Evolutionary conservation across 2,113 vertebrate species (phyloP).

Genomic region (Amphiprion ocellaris): DNA sequence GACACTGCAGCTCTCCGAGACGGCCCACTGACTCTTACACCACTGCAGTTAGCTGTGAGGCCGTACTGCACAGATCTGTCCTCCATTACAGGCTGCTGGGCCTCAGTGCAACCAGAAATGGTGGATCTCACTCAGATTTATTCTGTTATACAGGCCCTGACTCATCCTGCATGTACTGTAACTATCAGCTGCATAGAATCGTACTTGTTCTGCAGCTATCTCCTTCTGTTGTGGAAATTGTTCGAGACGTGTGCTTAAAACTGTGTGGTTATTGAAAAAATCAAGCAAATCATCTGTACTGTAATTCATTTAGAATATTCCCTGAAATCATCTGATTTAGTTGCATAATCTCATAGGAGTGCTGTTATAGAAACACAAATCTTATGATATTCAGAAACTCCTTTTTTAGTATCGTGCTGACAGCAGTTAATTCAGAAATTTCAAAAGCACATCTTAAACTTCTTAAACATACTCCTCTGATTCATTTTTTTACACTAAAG

Average conservation of each 20-base stretch:
- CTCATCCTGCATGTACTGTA: not conserved
- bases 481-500: too few relatives aligned
- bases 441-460: too few relatives aligned
- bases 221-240: not conserved
- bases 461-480: too few relatives aligned
- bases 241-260: not conserved
- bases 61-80: constrained; percentile 68
- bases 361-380: not conserved
- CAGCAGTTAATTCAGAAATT: too few relatives aligned
- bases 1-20: constrained; percentile 79
- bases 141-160: not conserved
- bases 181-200: not conserved
- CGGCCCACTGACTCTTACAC: constrained; percentile 72
- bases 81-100: constrained; percentile 55
- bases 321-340: not conserved
- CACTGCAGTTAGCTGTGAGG: constrained; percentile 72
- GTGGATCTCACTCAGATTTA: constrained; percentile 7
- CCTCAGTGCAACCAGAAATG: constrained; percentile 28
- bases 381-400: not conserved
- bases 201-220: not conserved
- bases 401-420: not conserved
- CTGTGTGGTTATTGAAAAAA: not conserved
- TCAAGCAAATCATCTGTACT: not conserved
- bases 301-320: not conserved
- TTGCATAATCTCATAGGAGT: not conserved